These are phyloP conservation scores for Cichladusa arquata DNA, from an alignment of 2,113 vertebrate genomes.

Conservation along the genomic window DNA sequence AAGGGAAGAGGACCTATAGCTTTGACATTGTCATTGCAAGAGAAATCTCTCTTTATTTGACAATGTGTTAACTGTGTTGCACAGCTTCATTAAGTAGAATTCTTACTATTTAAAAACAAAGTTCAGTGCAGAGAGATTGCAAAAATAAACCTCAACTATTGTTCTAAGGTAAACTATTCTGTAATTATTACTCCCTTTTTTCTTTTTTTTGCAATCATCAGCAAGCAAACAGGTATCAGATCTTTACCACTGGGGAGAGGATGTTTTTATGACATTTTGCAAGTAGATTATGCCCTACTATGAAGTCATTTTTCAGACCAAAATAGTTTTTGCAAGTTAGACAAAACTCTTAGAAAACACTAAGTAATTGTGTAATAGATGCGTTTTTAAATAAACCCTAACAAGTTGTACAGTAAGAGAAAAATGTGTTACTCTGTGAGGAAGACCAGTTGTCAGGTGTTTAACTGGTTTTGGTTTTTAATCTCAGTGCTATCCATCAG, in stretches of 20 bases:
- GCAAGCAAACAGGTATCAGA: background rate
- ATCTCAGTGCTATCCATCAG: constrained; percentile 85
- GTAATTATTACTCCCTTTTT: background rate
- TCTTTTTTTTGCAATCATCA: background rate
- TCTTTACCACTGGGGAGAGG: background rate
- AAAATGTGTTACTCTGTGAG: background rate
- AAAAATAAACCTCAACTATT: background rate
- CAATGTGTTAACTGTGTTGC: background rate
- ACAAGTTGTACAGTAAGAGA: background rate
- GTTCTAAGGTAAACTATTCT: background rate
- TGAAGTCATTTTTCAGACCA: background rate
- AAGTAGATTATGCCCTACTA: background rate
- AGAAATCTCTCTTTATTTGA: background rate
- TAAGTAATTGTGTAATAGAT: background rate
- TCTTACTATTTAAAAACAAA: background rate
- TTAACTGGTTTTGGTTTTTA: background rate
- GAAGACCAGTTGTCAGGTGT: background rate
- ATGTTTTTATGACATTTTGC: background rate
- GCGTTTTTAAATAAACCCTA: background rate
- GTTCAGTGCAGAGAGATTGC: background rate
- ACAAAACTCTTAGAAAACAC: background rate
- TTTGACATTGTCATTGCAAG: background rate
- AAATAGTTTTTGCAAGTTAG: background rate
- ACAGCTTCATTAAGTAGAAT: background rate
- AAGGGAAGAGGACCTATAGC: background rate